These are phyloP conservation scores for Galerucella pusilla DNA, from an alignment of 2,888 invertebrate genomes.

Conservation along the genomic window DNA sequence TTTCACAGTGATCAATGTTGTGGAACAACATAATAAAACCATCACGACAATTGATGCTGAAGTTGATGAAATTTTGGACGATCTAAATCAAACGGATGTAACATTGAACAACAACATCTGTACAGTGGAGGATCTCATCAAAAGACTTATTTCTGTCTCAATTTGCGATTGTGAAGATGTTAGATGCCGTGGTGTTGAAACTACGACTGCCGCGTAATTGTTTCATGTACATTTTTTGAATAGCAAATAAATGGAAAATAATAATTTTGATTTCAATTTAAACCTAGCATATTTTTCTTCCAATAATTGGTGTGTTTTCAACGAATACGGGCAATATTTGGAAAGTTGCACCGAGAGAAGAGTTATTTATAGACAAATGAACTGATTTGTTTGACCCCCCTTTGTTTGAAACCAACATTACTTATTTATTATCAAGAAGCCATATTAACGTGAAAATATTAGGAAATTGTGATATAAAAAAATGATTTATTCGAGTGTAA, in stretches of 20 bases:
- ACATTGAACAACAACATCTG: not conserved
- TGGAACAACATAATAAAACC: not conserved
- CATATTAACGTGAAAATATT: too few species aligned
- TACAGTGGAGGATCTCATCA: not conserved
- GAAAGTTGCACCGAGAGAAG: too few species aligned
- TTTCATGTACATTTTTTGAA: not conserved
- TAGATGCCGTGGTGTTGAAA: not conserved
- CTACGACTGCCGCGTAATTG: not conserved
- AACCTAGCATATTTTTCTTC: not conserved
- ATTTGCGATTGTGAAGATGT: not conserved
- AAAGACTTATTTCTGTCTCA: not conserved
- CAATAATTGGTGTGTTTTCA: too few species aligned
- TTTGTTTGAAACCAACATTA: too few species aligned
- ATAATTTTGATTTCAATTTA: not conserved
- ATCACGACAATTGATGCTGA: not conserved
- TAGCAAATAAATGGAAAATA: not conserved
- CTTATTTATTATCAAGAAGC: too few species aligned
- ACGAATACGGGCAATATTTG: too few species aligned
- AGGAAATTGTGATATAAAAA: too few species aligned
- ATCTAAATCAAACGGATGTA: not conserved
- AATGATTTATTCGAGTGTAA: too few species aligned
- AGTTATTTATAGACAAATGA: too few species aligned
- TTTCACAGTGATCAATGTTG: not conserved
- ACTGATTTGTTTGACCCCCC: too few species aligned
- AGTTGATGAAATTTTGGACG: not conserved